These are phyloP conservation scores for Ceryle rudis DNA, from an alignment of 2,797 vertebrate genomes.

Conservation along the genomic window DNA sequence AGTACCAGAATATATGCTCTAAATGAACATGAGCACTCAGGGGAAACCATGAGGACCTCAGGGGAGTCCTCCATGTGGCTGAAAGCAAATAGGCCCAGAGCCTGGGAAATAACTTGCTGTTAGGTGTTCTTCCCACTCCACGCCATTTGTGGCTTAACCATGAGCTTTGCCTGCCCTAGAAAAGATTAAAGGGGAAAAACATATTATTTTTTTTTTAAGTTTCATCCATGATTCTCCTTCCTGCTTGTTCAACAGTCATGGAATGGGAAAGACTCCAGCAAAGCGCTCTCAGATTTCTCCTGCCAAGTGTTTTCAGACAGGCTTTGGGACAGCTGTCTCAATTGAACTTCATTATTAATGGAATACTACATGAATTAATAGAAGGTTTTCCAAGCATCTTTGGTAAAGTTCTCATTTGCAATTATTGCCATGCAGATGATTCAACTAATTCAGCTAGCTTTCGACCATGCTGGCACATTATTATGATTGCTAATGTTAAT, in stretches of 20 bases:
- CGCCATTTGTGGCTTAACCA: background rate
- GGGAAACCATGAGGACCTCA: background rate
- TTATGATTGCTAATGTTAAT: slow-evolving; percentile 33
- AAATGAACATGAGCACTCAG: background rate
- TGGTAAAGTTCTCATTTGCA: slow-evolving; percentile 36
- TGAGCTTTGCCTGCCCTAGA: background rate
- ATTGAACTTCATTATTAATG: slow-evolving; percentile 54
- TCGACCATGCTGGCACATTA: background rate
- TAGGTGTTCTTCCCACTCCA: background rate
- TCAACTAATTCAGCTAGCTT: background rate
- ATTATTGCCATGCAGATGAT: slow-evolving; percentile 33
- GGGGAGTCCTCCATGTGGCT: background rate
- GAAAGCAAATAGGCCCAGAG: slow-evolving; percentile 4
- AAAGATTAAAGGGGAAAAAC: background rate
- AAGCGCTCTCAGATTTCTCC: background rate
- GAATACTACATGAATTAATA: slow-evolving; percentile 44
- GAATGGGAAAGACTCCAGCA: background rate
- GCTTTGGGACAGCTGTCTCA: slow-evolving; percentile 5
- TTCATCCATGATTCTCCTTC: background rate
- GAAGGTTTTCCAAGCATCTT: slow-evolving; percentile 18
- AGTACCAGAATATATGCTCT: background rate
- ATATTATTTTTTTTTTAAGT: background rate
- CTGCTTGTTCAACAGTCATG: background rate
- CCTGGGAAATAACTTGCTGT: slow-evolving; percentile 12
- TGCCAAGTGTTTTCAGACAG: slow-evolving; percentile 3